A percentile compares a stretch with the other conserved stretches of the same genome.
Conservation (phyloP, 2,888 invertebrate genomes). For the Diloba caeruleocephala region DNA sequence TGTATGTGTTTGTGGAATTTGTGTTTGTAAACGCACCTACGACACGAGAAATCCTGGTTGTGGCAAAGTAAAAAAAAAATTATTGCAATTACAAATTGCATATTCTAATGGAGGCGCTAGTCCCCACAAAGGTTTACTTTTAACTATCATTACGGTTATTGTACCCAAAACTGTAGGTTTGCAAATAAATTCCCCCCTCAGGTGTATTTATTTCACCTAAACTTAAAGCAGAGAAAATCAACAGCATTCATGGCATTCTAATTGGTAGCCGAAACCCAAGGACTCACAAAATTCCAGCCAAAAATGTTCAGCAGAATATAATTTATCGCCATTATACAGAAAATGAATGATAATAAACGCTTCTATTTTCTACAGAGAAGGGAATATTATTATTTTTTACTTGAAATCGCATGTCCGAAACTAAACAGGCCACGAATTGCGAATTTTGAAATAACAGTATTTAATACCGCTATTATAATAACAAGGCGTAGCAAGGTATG, state of each 20-base stretch:
- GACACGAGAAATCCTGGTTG: too few species aligned
- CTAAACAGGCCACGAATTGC: slow-evolving; percentile 66
- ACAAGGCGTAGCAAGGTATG: slow-evolving; percentile 58
- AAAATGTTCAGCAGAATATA: slow-evolving; percentile 32
- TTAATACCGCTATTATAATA: slow-evolving; percentile 72
- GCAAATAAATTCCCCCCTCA: too few species aligned
- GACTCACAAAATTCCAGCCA: slow-evolving; percentile 8
- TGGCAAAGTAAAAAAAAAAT: too few species aligned
- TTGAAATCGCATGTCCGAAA: slow-evolving; percentile 74
- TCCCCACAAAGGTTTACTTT: too few species aligned
- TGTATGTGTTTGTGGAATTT: too few species aligned
- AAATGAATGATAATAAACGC: slow-evolving; percentile 54
- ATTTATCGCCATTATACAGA: slow-evolving; percentile 39
- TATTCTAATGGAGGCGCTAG: too few species aligned
- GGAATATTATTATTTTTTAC: slow-evolving; percentile 60
- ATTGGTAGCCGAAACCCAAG: slow-evolving; percentile 14
- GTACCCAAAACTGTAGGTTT: too few species aligned
- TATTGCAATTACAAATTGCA: too few species aligned
- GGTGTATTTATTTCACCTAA: too few species aligned
- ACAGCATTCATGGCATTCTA: neutral
- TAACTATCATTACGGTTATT: too few species aligned
- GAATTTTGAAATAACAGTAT: slow-evolving; percentile 74
- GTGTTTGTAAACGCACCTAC: too few species aligned
- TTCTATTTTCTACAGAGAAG: slow-evolving; percentile 46
- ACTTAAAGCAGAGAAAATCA: neutral